phyloP scores from a whole-genome alignment of 2,113 vertebrate species.

The Apeltes quadracus region DNA sequence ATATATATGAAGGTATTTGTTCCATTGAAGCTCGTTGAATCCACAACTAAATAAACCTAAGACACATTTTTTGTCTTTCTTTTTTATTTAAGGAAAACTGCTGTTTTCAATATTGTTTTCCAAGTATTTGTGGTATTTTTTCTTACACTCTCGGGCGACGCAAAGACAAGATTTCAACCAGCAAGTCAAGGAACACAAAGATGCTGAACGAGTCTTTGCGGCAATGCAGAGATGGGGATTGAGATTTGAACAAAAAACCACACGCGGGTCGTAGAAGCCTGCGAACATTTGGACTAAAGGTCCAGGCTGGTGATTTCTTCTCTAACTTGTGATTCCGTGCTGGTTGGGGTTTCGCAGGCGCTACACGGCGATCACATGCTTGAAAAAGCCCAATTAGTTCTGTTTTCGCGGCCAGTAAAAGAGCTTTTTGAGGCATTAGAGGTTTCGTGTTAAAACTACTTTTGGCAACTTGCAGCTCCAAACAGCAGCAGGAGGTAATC shows the following conservation, averaged over 20 bases:
- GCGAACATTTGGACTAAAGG: not conserved
- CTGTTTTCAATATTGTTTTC: too few relatives aligned
- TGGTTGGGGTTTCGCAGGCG: not conserved
- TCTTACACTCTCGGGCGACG: not conserved
- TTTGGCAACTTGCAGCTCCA: conserved; percentile 5
- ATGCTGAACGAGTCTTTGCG: not conserved
- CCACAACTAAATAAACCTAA: not conserved
- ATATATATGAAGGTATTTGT: too few relatives aligned
- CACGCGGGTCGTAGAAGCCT: not conserved
- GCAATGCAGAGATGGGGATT: not conserved
- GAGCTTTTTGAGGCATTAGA: conserved; percentile 4
- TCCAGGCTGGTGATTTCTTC: not conserved
- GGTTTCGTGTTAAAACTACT: conserved; percentile 22
- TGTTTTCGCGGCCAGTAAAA: not conserved
- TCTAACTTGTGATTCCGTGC: not conserved
- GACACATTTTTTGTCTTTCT: too few relatives aligned
- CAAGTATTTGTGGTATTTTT: too few relatives aligned
- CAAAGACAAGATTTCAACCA: not conserved
- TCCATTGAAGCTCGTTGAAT: not conserved
- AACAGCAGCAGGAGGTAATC: conserved; percentile 20
- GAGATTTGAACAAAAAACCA: not conserved
- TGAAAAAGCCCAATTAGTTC: conserved; percentile 11
- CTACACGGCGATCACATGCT: not conserved
- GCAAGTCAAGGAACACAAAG: not conserved
- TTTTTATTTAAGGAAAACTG: too few relatives aligned